Conservation (phyloP, 2,113 vertebrate genomes). For the Oreocharis arfaki region DNA sequence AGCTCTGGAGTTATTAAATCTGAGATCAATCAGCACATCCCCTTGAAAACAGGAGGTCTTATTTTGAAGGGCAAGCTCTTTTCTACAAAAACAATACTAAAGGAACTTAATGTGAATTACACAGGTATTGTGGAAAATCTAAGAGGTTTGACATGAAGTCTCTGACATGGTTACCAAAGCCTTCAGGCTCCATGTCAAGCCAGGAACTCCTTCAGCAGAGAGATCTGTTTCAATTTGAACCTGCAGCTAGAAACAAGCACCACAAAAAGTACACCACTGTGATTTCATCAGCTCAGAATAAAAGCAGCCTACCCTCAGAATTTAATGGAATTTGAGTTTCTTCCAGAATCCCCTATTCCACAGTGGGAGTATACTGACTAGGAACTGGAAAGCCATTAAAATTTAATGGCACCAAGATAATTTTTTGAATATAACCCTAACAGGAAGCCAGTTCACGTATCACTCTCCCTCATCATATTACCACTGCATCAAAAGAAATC, state of each 20-base stretch:
- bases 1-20: background rate
- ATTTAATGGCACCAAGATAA: background rate
- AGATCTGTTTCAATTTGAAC: background rate
- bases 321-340: background rate
- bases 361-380: background rate
- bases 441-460: fast-evolving
- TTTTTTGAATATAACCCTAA: background rate
- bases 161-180: background rate
- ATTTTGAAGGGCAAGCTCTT: background rate
- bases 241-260: background rate
- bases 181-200: background rate
- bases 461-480: background rate
- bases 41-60: background rate
- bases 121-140: background rate
- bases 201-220: background rate
- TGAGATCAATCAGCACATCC: background rate
- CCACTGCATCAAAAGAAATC: background rate
- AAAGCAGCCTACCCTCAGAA: background rate
- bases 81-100: background rate
- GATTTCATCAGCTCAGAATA: background rate
- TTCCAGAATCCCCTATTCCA: background rate
- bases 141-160: background rate
- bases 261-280: background rate
- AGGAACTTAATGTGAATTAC: background rate
- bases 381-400: background rate